phyloP scores from a whole-genome alignment of 2,797 vertebrate genomes.

The Enteromius trimaculatus region DNA sequence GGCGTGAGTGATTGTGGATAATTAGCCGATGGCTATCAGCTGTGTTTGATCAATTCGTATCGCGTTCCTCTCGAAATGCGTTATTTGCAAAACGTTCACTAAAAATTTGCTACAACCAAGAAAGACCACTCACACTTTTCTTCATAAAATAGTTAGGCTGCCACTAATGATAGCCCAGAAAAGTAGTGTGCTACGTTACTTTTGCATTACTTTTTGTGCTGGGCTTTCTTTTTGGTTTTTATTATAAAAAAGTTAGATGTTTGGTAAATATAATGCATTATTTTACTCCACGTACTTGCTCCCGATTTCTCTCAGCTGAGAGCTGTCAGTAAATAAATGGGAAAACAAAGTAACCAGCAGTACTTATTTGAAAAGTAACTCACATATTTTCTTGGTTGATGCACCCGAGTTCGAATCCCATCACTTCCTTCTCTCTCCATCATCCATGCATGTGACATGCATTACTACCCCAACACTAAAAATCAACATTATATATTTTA shows the following conservation, averaged over 20 bases:
- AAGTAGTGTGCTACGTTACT: background rate
- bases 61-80: too few relatives aligned
- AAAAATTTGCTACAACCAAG: too few relatives aligned
- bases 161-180: background rate
- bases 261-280: background rate
- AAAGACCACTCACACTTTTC: too few relatives aligned
- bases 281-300: too few relatives aligned
- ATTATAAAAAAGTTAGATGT: background rate
- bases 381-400: too few relatives aligned
- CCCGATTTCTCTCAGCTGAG: too few relatives aligned
- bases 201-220: background rate
- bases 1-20: too few relatives aligned
- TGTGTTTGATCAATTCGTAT: too few relatives aligned
- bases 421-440: too few relatives aligned
- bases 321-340: background rate
- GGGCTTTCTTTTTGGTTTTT: background rate
- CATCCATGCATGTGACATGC: background rate
- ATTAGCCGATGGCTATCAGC: too few relatives aligned
- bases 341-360: background rate
- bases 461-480: background rate
- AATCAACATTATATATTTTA: background rate
- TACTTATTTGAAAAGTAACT: background rate
- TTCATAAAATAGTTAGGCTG: background rate
- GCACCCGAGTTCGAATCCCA: too few relatives aligned
- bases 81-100: too few relatives aligned